phyloP scores from a whole-genome alignment of 2,113 vertebrate genomes.

The Caracal caracal region DNA sequence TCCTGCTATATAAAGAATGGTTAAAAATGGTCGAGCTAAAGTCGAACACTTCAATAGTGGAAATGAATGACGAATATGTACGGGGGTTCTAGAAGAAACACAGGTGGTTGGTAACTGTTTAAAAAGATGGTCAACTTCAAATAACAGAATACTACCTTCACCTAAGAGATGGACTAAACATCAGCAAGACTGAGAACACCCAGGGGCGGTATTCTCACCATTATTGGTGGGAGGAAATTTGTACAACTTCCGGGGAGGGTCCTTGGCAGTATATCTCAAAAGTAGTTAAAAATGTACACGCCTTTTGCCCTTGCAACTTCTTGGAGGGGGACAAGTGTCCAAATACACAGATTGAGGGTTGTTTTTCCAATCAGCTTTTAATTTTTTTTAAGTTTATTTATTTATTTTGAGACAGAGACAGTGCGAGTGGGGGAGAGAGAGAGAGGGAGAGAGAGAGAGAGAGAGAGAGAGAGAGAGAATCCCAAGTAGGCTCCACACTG shows the following conservation, averaged over 20 bases:
- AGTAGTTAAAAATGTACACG: not conserved
- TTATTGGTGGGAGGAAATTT: not conserved
- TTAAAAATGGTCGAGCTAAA: not conserved
- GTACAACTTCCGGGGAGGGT: not conserved
- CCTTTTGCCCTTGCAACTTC: not conserved
- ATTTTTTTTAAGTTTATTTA: no score
- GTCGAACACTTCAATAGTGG: not conserved
- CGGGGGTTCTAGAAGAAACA: not conserved
- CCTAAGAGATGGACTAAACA: accelerated
- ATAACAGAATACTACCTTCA: no score
- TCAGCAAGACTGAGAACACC: not conserved
- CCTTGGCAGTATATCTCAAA: not conserved
- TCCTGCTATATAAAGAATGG: not conserved
- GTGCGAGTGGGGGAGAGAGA: no score
- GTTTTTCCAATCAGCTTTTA: not conserved
- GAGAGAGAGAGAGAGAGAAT: no score
- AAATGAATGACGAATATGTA: not conserved
- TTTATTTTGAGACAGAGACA: no score
- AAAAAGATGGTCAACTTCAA: not conserved
- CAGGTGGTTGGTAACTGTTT: not conserved
- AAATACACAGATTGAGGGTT: not conserved
- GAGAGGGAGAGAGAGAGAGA: no score
- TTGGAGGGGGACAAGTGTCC: not conserved
- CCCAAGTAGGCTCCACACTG: no score
- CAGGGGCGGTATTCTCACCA: not conserved